Evolutionary conservation across 2,888 invertebrate species (phyloP).

Genomic region (Heliconius hortense): DNA sequence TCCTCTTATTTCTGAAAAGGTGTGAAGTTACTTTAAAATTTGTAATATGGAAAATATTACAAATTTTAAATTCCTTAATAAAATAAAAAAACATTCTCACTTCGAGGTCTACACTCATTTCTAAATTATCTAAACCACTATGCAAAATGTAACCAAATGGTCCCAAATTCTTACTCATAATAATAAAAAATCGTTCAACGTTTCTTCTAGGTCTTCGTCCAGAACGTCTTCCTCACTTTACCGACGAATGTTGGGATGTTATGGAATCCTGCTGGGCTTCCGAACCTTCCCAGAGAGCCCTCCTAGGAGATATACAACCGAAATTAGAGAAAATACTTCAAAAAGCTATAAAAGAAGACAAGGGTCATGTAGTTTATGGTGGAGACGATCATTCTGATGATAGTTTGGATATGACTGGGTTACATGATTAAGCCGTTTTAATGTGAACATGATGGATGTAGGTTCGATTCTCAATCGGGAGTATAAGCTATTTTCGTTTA

Average conservation of each 20-base stretch:
- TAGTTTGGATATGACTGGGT: conserved; percentile 57
- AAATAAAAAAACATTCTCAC: too few species aligned
- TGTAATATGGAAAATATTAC: too few species aligned
- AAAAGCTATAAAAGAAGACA: conserved; percentile 44
- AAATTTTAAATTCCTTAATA: too few species aligned
- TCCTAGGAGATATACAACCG: conserved; percentile 90
- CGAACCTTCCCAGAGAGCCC: conserved; percentile 86
- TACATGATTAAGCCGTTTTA: conserved; percentile 35
- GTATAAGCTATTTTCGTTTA: too few species aligned
- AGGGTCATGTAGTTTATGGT: conserved; percentile 29
- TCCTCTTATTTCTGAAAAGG: too few species aligned
- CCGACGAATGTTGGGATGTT: conserved; percentile 90
- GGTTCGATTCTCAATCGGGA: too few species aligned
- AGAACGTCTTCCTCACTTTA: conserved; percentile 88
- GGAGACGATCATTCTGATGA: conserved; percentile 46
- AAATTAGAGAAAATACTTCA: conserved; percentile 81
- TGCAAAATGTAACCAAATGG: too few species aligned
- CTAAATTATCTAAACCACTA: too few species aligned
- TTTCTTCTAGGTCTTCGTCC: conserved; percentile 89
- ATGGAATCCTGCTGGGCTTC: conserved; percentile 93
- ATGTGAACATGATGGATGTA: not conserved
- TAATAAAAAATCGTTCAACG: not conserved
- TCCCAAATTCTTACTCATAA: not conserved
- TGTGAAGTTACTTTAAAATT: too few species aligned
- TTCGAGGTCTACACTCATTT: too few species aligned